Evolutionary conservation across 2,888 invertebrate species (phyloP), one percentile per base, ranked within the genome.

Genomic region (Resseliella maxima): DNA sequence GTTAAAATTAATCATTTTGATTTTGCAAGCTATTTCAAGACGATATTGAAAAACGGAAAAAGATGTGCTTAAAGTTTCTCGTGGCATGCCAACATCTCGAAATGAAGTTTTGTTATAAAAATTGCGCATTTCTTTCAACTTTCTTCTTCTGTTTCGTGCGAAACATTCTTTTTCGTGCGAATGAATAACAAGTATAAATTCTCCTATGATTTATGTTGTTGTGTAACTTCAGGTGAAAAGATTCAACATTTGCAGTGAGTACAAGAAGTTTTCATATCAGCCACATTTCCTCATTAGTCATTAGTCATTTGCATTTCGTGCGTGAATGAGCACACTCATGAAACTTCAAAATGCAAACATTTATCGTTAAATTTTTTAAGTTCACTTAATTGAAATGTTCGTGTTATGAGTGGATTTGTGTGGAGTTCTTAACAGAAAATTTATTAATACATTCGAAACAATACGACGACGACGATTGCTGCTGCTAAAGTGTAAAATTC

Each of bases 401-500:
- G 24, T 24, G 12, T 59, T n/a, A 5, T 59, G 24, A 5, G 59
- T 27, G 24, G 18, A 50, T 50, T 50, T 27, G 59, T 59, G 50
- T 6, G 24, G 5, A 59, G 24, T 27, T 50, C 21, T 2, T 50
- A 2, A 18, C 2, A 2, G 24, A n/a, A 59, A 5, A 59, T 18
- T 59, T 59, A 59, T 59, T 59, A 59, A 59, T 59, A 59, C n/a
- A 59, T 59, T 27, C 59, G 27, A 24, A 59, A n/a, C 59, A 59
- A n/a, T 27, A 27, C n/a, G 12, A 59, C n/a, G n/a, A n/a, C n/a
- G n/a, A n/a, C n/a, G n/a, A n/a, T n/a, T n/a, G n/a, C 59, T 59
- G 59, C 24, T 59, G 59, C 59, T 59, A 12, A 59, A 24, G 59
- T 24, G 6, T 59, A 27, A 2, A n/a, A 59, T 24, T 24, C 59